Evolutionary conservation across 1,140 invertebrate genomes (phyloP), one percentile per base, ranked within the genome.

Genomic region (Saccostrea echinata): DNA sequence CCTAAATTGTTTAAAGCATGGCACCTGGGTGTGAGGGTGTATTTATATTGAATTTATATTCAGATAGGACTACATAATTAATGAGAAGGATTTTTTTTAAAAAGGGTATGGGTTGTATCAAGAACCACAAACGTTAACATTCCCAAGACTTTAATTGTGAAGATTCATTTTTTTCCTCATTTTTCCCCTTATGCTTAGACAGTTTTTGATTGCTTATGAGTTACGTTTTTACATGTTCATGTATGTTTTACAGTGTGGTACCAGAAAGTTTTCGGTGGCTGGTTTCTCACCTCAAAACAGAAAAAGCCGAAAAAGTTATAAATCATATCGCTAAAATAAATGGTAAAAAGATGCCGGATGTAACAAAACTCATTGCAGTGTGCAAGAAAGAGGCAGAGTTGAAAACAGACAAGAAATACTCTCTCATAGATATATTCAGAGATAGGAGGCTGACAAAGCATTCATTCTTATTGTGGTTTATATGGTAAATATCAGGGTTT

Each of bases 221-320:
- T 43, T 43, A 43, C 43, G 43, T n/a, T n/a, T n/a, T n/a, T n/a
- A n/a, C 43, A 3, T 21, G 0, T 57, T 18, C 55, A 2, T 61
- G 16, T 61, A 61, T n/a, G 55, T 82, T 3, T 82, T 83, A 13
- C 16, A 88, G 87, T 53, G 30, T 88, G 35, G 85, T 91, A 35
- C 91, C 91, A 1, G 91, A 92, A 68, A 91, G 91, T 51, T 88
- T 88, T n/a, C 84, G 91, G 33, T 92, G 91, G 91, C 82, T 92
- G 8, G 84, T 91, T 21, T 85, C 86, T 9, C 88, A 90, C 71
- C 84, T 87, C n/a, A 89, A 90, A 51, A 83, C 88, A 71, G 83
- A 89, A 30, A 88, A 92, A 68, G 91, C 91, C 11, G 86, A 90
- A 30, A 43, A 82, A 21, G 91, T 91, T 11, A 83, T 92, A 21